These are phyloP conservation scores for Lagorchestes hirsutus DNA, from an alignment of 2,797 vertebrate genomes.

Conservation along the genomic window DNA sequence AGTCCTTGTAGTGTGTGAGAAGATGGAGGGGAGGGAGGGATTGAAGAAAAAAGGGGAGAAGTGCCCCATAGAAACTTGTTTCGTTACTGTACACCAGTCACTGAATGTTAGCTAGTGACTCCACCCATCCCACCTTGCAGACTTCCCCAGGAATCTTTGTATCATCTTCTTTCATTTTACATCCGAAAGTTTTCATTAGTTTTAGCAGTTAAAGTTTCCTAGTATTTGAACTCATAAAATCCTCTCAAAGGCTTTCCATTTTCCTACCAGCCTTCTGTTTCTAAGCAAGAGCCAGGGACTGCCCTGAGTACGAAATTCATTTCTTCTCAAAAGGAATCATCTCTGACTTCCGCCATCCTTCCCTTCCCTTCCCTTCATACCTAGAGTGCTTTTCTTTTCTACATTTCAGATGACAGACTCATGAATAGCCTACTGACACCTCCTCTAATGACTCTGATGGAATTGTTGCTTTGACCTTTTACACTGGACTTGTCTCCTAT, in stretches of 20 bases:
- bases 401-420: neutral
- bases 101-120: slow-evolving; percentile 11
- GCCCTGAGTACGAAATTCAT: rapidly evolving
- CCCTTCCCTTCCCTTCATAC: neutral
- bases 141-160: slow-evolving; percentile 11
- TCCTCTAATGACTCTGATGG: neutral
- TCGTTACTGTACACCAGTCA: neutral
- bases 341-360: neutral
- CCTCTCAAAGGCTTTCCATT: neutral
- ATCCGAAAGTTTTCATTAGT: neutral
- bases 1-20: neutral
- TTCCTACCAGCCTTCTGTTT: neutral
- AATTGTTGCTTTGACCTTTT: slow-evolving; percentile 12
- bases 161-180: slow-evolving; percentile 30
- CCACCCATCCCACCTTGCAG: neutral
- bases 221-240: neutral
- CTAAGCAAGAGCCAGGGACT: neutral
- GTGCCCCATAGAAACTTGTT: neutral
- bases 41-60: neutral
- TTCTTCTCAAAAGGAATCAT: neutral
- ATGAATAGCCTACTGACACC: neutral
- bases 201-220: neutral
- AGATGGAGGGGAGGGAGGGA: neutral
- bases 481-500: neutral
- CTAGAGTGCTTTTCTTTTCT: neutral